Conservation (phyloP, 2,113 vertebrate species). For the Notothenia coriiceps region DNA sequence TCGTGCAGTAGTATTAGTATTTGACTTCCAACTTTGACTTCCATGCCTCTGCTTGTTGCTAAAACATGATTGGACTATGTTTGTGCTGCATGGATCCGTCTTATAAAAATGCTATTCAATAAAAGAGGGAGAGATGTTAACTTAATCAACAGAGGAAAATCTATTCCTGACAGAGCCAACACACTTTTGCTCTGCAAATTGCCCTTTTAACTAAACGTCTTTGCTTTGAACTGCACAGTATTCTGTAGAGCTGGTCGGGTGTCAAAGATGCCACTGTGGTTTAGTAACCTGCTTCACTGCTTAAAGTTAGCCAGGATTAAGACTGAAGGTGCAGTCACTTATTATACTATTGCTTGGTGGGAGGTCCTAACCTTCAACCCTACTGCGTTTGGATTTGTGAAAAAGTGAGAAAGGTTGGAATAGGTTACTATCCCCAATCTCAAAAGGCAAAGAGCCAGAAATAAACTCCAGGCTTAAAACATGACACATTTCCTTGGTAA, state of each 20-base stretch:
- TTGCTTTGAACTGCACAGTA: background rate
- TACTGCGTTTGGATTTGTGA: too few species aligned
- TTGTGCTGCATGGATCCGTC: background rate
- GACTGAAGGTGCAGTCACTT: background rate
- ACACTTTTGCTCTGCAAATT: background rate
- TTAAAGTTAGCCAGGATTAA: background rate
- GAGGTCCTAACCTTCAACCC: background rate
- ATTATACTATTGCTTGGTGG: background rate
- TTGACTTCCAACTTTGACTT: background rate
- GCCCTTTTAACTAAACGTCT: background rate
- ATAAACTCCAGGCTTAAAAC: background rate
- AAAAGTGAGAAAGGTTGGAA: too few species aligned
- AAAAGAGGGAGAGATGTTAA: background rate
- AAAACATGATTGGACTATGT: background rate
- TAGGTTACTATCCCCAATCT: background rate
- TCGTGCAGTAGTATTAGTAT: background rate
- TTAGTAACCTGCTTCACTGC: background rate
- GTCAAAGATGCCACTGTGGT: conserved; percentile 1
- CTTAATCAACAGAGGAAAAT: conserved; percentile 1
- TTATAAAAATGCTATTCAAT: background rate
- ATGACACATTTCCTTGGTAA: background rate
- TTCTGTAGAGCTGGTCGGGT: background rate
- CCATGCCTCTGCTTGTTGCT: conserved; percentile 23
- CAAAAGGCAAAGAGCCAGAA: background rate
- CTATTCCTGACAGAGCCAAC: background rate